phyloP scores from a whole-genome alignment of 2,113 vertebrate genomes.

The Enhydra lutris region DNA sequence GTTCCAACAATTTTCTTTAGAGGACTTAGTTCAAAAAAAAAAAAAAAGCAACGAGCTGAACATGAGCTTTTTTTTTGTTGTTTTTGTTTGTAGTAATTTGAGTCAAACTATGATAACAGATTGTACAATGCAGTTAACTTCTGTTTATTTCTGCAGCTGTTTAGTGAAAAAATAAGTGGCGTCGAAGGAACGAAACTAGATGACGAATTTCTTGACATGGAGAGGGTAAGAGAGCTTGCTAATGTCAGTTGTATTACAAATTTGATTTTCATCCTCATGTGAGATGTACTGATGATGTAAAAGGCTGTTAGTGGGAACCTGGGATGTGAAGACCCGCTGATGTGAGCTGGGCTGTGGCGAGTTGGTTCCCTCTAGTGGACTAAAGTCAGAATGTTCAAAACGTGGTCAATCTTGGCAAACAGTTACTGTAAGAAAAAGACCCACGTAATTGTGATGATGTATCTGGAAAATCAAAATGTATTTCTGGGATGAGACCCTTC shows the following conservation, averaged over 20 bases:
- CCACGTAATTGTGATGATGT: background rate
- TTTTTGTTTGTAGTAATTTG: background rate
- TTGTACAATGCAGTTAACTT: background rate
- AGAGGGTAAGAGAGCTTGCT: constrained; percentile 87
- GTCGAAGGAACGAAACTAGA: constrained; percentile 95
- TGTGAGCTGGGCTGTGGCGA: background rate
- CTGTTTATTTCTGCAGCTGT: constrained; percentile 83
- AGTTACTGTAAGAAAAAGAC: background rate
- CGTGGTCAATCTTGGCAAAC: background rate
- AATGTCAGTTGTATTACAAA: background rate
- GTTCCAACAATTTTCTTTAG: background rate
- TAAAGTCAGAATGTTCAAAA: background rate
- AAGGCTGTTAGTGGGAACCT: background rate
- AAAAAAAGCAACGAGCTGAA: background rate
- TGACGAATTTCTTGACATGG: constrained; percentile 96
- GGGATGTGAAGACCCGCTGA: background rate
- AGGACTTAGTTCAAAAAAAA: background rate
- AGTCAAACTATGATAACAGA: background rate
- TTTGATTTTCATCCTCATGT: background rate
- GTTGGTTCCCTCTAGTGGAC: constrained; percentile 19
- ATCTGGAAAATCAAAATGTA: background rate
- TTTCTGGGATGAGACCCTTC: background rate
- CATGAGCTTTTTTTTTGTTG: background rate
- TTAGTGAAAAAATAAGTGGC: constrained; percentile 96
- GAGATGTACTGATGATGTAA: background rate